phyloP scores from a whole-genome alignment of 2,797 vertebrate genomes.

The Ctenochaetus hawaiiensis region DNA sequence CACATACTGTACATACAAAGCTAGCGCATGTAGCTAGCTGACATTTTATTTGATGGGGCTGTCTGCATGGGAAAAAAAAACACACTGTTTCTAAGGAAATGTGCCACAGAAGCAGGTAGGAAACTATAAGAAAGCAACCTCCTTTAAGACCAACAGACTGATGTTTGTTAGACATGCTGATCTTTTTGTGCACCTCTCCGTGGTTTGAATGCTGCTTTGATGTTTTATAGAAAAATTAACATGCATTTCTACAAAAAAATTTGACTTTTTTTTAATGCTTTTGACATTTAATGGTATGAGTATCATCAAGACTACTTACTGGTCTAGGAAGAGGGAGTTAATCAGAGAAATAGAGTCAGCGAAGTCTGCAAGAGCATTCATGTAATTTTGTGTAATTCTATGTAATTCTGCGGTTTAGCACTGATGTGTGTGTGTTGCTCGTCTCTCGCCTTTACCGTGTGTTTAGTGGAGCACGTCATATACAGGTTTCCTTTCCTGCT shows the following conservation, averaged over 20 bases:
- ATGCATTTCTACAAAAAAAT: conserved; percentile 4
- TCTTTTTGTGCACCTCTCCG: neutral
- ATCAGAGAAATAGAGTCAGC: conserved; percentile 23
- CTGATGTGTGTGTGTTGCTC: conserved; percentile 25
- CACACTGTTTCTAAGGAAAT: conserved; percentile 22
- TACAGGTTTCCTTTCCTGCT: conserved; percentile 41
- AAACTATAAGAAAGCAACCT: neutral
- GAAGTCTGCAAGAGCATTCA: conserved; percentile 18
- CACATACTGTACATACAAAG: conserved; percentile 50
- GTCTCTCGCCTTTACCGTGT: neutral
- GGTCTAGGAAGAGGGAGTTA: conserved; percentile 16
- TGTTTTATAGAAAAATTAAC: conserved; percentile 15
- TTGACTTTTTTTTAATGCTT: conserved; percentile 8
- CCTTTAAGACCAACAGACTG: neutral
- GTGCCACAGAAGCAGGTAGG: conserved; percentile 1
- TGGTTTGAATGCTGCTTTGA: neutral
- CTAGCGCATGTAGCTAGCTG: conserved; percentile 2
- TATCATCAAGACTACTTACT: conserved; percentile 3
- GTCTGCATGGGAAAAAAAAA: conserved; percentile 17
- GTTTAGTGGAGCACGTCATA: conserved; percentile 19
- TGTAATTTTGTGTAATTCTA: conserved; percentile 52
- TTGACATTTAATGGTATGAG: conserved; percentile 8
- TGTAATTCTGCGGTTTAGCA: conserved; percentile 56
- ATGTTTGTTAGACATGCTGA: neutral
- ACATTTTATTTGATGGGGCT: conserved; percentile 7